Conservation (phyloP, 2,797 vertebrate genomes). For the Benthosema pterotum region DNA sequence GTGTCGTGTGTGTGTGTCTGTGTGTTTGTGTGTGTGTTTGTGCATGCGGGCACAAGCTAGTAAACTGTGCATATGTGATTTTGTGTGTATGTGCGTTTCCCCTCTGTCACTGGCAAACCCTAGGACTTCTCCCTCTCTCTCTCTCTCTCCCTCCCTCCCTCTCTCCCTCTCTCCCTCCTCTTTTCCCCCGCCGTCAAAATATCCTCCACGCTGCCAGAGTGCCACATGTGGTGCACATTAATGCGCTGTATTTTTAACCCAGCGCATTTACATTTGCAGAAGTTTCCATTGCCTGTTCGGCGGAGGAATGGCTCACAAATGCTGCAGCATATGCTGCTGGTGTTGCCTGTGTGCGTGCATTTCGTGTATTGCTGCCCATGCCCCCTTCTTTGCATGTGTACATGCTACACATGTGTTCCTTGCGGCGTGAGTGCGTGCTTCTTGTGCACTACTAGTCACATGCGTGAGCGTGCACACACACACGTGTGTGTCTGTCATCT, state of each 20-base stretch:
- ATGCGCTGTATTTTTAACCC: conserved; percentile 86
- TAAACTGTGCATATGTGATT: background rate
- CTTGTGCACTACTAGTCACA: background rate
- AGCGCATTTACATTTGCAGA: conserved; percentile 85
- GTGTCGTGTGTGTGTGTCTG: conserved; percentile 6
- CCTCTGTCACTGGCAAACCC: conserved; percentile 71
- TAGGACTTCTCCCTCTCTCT: conserved; percentile 51
- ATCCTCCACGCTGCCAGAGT: conserved; percentile 77
- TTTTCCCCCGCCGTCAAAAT: conserved; percentile 76
- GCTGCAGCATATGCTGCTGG: conserved; percentile 67
- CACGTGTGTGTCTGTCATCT: conserved; percentile 36
- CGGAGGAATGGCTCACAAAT: conserved; percentile 79
- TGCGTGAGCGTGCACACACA: background rate
- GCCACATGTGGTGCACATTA: conserved; percentile 88
- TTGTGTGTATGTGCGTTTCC: conserved; percentile 30
- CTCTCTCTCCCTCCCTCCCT: conserved; percentile 23
- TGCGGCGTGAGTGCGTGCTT: conserved; percentile 1
- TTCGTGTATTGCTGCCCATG: conserved; percentile 5
- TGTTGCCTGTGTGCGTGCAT: conserved; percentile 41
- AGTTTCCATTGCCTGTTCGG: conserved; percentile 85
- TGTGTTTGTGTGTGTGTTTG: conserved; percentile 6
- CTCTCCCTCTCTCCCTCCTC: conserved; percentile 13
- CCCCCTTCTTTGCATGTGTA: conserved; percentile 9
- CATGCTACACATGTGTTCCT: background rate
- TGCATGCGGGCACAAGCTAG: too few species aligned